Conservation (phyloP, 2,113 vertebrate species). For the Equus quagga region DNA sequence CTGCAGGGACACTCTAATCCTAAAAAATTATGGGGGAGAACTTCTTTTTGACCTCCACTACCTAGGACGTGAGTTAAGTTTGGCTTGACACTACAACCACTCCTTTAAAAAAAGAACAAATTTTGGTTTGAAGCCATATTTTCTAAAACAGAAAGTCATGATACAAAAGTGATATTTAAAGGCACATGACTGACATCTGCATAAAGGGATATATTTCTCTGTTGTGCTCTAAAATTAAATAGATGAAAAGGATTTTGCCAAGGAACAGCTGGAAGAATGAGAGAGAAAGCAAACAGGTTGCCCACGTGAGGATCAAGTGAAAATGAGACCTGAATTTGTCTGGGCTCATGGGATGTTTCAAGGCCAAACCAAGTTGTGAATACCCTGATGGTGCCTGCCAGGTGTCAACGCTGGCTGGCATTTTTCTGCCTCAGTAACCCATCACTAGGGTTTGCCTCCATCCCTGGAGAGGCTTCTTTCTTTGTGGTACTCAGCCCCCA, state of each 20-base stretch:
- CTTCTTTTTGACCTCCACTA: background rate
- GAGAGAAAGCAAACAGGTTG: background rate
- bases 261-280: background rate
- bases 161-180: background rate
- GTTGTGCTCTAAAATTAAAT: background rate
- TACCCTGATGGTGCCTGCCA: background rate
- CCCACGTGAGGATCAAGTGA: background rate
- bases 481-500: background rate
- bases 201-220: background rate
- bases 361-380: background rate
- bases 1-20: background rate
- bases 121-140: background rate
- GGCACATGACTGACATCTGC: background rate
- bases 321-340: background rate
- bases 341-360: background rate
- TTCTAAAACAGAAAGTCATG: constrained; percentile 4
- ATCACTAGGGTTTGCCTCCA: background rate
- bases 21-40: background rate
- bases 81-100: background rate
- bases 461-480: too few relatives aligned
- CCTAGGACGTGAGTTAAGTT: background rate
- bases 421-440: background rate
- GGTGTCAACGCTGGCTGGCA: background rate
- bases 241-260: background rate
- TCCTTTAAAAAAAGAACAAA: background rate